Base-by-base conservation (phyloP, 1,140 invertebrate genomes). In the Contarinia nasturtii region DNA sequence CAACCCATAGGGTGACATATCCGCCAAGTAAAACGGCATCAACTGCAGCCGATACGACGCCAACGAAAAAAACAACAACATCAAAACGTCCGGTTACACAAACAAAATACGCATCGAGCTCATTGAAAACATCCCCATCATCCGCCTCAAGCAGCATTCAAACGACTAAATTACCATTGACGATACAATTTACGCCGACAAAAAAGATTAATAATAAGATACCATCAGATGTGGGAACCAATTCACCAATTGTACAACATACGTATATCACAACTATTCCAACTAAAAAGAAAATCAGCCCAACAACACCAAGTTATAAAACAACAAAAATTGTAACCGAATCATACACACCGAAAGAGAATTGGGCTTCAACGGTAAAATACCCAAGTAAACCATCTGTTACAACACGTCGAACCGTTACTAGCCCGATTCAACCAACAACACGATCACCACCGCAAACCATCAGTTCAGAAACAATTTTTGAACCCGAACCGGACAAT, bases 381-480 rank as follows among this genome's bases (percentile, higher is more conserved):
- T 3, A 17, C 36, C 3, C 15, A 38, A 38, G 5, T 38, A 14
- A 5, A 38, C 36, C 3, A 14, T 14, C 36, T 5, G 15, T 17
- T 14, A n/a, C 36, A 7, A 38, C 36, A 38, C 12, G 36, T 17
- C 3, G 36, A 38, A 5, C 15, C 3, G 36, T 38, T 38, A 38
- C 36, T 5, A 14, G 36, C 36, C 3, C 12, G 12, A 14, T 14
- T 38, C 27, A 51, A 37, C 53, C 55, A 20, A 61, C 53, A 41
- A 54, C 57, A 14, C 52, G 46, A 42, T 36, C 53, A 12, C 46
- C 57, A 0, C 37, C 47, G 0, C 7, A 44, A 10, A 55, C 56
- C 8, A 21, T 33, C 7, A 43, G 52, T 44, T 47, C 52, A 15
- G 20, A 37, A 12, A 44, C 21, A 14, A 15, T 40, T 38, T 46